Evolutionary conservation across 1,140 invertebrate genomes (phyloP).

Genomic region (Trypoxylus dichotomus): DNA sequence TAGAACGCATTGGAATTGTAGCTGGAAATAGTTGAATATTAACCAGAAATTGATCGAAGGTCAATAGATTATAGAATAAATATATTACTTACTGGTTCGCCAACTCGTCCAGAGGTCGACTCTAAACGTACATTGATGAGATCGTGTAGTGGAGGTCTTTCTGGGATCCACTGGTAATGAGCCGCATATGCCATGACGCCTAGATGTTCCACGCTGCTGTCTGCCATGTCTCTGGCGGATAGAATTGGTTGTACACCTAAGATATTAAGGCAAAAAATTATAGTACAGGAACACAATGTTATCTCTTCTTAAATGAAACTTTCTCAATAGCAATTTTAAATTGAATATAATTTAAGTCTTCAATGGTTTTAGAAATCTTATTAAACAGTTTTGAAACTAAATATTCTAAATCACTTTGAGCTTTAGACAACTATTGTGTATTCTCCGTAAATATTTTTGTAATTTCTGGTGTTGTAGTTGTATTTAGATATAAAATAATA

Average conservation of each 20-base stretch:
- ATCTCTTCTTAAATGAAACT: no score
- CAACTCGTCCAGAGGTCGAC: conserved; percentile 78
- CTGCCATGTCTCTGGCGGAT: conserved; percentile 90
- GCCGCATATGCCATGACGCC: conserved; percentile 95
- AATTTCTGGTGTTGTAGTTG: no score
- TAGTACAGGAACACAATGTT: no score
- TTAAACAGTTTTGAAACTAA: no score
- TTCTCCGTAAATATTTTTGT: no score
- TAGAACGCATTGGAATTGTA: conserved; percentile 78
- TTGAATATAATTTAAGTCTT: no score
- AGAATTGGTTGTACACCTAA: conserved; percentile 85
- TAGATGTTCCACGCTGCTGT: conserved; percentile 91
- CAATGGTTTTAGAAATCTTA: no score
- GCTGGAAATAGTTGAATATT: conserved; percentile 60
- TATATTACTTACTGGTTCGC: conserved; percentile 70
- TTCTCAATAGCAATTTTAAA: no score
- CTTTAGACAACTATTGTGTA: no score
- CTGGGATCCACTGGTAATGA: conserved; percentile 84
- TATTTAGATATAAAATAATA: no score
- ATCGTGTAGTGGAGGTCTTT: conserved; percentile 77
- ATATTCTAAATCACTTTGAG: no score
- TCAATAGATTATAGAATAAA: neutral
- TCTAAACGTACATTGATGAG: conserved; percentile 75
- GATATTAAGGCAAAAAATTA: no score
- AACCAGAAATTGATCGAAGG: neutral